A percentile compares a stretch with the other conserved stretches of the same genome.
Conservation (phyloP, 2,797 vertebrate genomes). For the Oreonectes daqikongensis region DNA sequence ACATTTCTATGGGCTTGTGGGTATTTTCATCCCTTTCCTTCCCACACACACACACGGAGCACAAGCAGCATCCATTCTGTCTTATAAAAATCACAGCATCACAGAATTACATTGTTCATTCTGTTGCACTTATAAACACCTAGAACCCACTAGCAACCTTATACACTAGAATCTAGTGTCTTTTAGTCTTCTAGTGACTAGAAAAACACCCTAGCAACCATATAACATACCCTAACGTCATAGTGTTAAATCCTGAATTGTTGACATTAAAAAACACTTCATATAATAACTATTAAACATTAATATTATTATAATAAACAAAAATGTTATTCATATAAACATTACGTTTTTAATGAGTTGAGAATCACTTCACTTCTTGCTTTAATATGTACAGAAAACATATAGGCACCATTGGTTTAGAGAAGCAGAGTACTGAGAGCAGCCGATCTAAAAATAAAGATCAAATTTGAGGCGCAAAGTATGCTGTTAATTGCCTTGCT, state of each 20-base stretch:
- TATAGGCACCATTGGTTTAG: too few species aligned
- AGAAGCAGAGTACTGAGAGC: too few species aligned
- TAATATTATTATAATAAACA: too few species aligned
- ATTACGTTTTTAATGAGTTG: neutral
- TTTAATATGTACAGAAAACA: too few species aligned
- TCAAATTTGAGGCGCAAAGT: constrained; percentile 1
- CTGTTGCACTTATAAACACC: neutral
- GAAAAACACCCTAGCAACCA: neutral
- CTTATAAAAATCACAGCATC: neutral
- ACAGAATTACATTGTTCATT: neutral
- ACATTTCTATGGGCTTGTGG: constrained; percentile 9
- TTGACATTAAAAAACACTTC: too few species aligned
- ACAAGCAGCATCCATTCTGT: constrained; percentile 1
- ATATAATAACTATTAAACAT: too few species aligned
- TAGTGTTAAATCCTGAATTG: neutral
- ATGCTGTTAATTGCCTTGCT: constrained; percentile 36
- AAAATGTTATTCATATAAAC: too few species aligned
- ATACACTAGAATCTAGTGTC: too few species aligned
- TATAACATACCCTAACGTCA: neutral
- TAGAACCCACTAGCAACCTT: neutral
- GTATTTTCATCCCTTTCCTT: constrained; percentile 20
- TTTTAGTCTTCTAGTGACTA: too few species aligned
- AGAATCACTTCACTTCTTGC: too few species aligned
- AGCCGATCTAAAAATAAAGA: constrained; percentile 25
- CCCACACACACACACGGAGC: constrained; percentile 4